Conservation (phyloP, 2,888 invertebrate species). For the Corythucha ciliata region DNA sequence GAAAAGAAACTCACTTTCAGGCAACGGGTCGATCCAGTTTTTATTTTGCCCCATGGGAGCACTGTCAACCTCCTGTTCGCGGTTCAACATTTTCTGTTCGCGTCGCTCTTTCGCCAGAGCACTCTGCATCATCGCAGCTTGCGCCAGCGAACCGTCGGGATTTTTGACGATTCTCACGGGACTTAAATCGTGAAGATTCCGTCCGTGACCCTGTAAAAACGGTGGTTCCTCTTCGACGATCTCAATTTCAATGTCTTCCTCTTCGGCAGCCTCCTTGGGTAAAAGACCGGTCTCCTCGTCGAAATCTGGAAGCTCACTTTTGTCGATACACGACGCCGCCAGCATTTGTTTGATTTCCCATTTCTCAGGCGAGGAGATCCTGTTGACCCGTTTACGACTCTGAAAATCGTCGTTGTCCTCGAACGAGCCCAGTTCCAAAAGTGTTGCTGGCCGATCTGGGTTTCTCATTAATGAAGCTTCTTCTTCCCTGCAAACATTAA, state of each 20-base stretch:
- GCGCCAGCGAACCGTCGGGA: conserved; percentile 96
- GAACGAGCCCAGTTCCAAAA: conserved; percentile 46
- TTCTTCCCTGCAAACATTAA: conserved; percentile 39
- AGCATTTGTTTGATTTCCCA: conserved; percentile 99
- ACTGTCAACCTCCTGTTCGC: conserved; percentile 85
- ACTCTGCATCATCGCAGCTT: conserved; percentile 99
- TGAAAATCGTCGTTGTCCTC: conserved; percentile 74
- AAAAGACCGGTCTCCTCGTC: conserved; percentile 91
- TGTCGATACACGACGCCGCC: conserved; percentile 81
- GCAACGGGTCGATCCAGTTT: conserved; percentile 94
- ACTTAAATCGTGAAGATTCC: conserved; percentile 82
- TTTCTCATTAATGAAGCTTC: conserved; percentile 71
- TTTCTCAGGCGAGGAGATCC: conserved; percentile 90
- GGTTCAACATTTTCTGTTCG: conserved; percentile 90
- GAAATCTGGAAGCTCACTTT: conserved; percentile 91
- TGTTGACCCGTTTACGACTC: conserved; percentile 67
- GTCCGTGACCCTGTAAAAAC: conserved; percentile 86
- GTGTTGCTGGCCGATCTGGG: conserved; percentile 75
- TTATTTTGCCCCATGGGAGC: conserved; percentile 74
- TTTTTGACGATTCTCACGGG: conserved; percentile 95
- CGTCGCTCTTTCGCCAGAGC: conserved; percentile 94
- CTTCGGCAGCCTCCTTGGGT: conserved; percentile 85
- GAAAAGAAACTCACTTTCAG: conserved; percentile 51
- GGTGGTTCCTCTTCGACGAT: conserved; percentile 98
- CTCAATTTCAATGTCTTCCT: conserved; percentile 97